phyloP scores from a whole-genome alignment of 2,113 vertebrate species.

The Macaca fascicularis region T2T-MFA8v1.1 NC_088394.1:62631501-62632000 shows the following conservation, averaged over 20 bases:
- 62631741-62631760: background rate
- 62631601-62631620: background rate
- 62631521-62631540: conserved; percentile 35
- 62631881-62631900: conserved; percentile 26
- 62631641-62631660: background rate
- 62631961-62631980: background rate
- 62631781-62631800: conserved; percentile 46
- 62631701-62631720: conserved; percentile 22
- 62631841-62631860: background rate
- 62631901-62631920: background rate
- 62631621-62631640: background rate
- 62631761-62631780: conserved; percentile 60
- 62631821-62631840: conserved; percentile 52
- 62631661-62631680: background rate
- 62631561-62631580: background rate
- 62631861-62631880: background rate
- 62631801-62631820: conserved; percentile 36
- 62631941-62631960: background rate
- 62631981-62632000: background rate
- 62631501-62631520: conserved; percentile 69
- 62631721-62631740: background rate
- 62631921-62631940: background rate
- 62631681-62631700: background rate
- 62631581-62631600: background rate
- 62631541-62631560: conserved; percentile 12